phyloP scores from a whole-genome alignment of 2,113 vertebrate genomes.

The Stigmatopora argus region DNA sequence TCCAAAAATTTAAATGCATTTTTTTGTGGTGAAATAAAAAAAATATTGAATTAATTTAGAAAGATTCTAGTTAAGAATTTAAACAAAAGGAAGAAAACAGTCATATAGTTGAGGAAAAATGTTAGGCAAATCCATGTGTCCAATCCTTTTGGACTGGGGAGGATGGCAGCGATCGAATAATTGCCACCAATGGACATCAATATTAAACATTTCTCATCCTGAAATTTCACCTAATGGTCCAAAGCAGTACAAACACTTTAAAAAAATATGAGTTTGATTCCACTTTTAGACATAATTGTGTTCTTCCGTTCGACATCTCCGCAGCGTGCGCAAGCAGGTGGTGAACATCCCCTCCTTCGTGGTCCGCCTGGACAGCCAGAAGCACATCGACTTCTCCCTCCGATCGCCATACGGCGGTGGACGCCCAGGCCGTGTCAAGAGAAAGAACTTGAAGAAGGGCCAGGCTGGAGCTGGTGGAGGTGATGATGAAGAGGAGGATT shows the following conservation, averaged over 20 bases:
- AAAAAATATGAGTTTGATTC: not conserved
- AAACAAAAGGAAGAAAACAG: no score
- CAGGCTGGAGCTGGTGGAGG: slow-evolving; percentile 81
- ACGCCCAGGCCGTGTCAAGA: slow-evolving; percentile 86
- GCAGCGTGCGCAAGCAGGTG: slow-evolving; percentile 88
- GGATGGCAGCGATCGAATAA: no score
- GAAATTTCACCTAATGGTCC: not conserved
- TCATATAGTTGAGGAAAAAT: no score
- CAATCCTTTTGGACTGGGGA: no score
- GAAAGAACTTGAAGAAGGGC: slow-evolving; percentile 92
- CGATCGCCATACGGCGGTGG: slow-evolving; percentile 86
- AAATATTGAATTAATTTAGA: no score
- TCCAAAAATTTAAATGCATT: no score
- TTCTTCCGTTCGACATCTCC: not conserved
- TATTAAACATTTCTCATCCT: no score
- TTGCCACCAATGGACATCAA: no score
- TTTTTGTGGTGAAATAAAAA: no score
- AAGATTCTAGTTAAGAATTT: no score
- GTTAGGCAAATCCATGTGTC: no score
- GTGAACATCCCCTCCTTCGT: slow-evolving; percentile 93
- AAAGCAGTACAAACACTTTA: not conserved
- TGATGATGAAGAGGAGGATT: slow-evolving; percentile 89
- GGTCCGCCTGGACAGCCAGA: slow-evolving; percentile 90
- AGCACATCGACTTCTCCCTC: slow-evolving; percentile 92
- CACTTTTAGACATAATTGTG: not conserved